phyloP scores from a whole-genome alignment of 2,797 vertebrate species.

The Potorous gilbertii region DNA sequence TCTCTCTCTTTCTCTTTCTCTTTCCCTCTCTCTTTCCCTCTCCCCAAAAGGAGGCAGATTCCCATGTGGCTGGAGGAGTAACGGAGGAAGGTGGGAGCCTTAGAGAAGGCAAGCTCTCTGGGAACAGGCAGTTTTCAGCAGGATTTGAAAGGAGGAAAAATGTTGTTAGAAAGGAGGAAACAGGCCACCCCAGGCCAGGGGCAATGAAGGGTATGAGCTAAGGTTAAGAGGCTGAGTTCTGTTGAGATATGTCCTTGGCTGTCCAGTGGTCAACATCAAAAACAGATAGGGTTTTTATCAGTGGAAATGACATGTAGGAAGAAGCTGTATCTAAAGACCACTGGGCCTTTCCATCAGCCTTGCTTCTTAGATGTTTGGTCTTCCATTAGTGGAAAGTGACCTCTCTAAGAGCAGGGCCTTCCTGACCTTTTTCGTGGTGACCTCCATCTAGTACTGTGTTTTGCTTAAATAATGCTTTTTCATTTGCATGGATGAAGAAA shows the following conservation, averaged over 20 bases:
- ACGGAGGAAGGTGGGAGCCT: accelerated
- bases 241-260: not conserved
- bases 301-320: not conserved
- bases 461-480: not conserved
- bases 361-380: not conserved
- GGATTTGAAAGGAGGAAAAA: not conserved
- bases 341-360: not conserved
- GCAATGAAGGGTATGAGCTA: not conserved
- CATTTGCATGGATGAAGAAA: not conserved
- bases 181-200: not conserved
- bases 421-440: not conserved
- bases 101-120: not conserved
- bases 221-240: not conserved
- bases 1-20: too few species aligned
- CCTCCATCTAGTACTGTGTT: too few species aligned
- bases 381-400: not conserved
- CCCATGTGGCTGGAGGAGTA: not conserved
- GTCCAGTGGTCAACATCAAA: not conserved
- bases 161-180: not conserved
- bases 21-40: too few species aligned
- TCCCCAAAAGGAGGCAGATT: not conserved
- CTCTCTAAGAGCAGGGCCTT: not conserved
- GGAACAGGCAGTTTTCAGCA: not conserved
- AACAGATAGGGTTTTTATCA: not conserved
- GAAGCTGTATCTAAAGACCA: not conserved